phyloP scores from a whole-genome alignment of 2,113 vertebrate species.

The Rhinoderma darwinii region DNA sequence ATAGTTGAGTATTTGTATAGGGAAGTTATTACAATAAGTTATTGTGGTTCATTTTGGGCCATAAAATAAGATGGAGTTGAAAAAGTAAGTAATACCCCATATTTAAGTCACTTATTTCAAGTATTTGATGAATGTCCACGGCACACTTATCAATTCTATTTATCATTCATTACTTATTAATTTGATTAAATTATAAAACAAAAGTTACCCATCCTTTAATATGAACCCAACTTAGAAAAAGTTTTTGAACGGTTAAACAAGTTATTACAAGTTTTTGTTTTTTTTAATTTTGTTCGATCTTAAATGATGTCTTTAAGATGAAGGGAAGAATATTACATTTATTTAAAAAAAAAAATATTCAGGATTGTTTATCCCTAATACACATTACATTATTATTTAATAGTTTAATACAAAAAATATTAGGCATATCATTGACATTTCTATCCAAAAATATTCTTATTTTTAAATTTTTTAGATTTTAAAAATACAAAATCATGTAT shows the following conservation, averaged over 20 bases:
- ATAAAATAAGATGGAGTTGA: constrained; percentile 2
- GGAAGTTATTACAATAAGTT: neutral
- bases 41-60: constrained; percentile 32
- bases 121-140: neutral
- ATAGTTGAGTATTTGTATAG: constrained; percentile 12
- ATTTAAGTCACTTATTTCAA: neutral
- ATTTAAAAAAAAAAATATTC: neutral
- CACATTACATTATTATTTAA: no score
- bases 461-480: no score
- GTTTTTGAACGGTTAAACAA: no score
- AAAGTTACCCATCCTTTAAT: neutral
- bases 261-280: neutral
- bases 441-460: no score
- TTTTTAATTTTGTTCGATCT: neutral
- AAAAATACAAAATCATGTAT: no score
- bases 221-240: neutral
- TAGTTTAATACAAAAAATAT: no score
- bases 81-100: constrained; percentile 6
- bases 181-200: neutral
- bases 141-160: neutral
- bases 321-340: neutral
- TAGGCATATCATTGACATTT: no score
- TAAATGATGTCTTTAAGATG: neutral
- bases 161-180: neutral
- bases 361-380: no score